Evolutionary conservation across 2,888 invertebrate species (phyloP).

Genomic region (Sphecodes monilicornis): DNA sequence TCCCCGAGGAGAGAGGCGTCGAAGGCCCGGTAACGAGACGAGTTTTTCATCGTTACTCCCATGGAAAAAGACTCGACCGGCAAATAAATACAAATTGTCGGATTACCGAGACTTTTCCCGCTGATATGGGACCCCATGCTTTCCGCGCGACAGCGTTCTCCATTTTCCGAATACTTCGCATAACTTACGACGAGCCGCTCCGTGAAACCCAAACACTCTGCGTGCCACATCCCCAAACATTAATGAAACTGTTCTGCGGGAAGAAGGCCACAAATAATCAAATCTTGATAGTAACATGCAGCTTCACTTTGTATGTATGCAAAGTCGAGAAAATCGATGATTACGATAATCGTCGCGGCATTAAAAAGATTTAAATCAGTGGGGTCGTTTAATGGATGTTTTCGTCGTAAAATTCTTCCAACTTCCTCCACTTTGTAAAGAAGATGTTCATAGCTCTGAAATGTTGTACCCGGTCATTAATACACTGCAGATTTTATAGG

Average conservation of each 20-base stretch:
- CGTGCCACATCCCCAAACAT: conserved; percentile 10
- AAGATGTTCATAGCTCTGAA: conserved; percentile 63
- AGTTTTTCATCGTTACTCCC: conserved; percentile 83
- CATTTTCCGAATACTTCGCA: conserved; percentile 77
- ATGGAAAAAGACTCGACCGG: conserved; percentile 74
- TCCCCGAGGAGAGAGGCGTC: conserved; percentile 59
- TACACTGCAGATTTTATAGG: too few species aligned
- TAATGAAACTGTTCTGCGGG: conserved; percentile 1
- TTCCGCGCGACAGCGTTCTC: conserved; percentile 75
- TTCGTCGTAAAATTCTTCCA: conserved; percentile 19
- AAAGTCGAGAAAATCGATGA: background rate
- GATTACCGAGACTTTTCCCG: conserved; percentile 80
- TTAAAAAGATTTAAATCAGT: too few species aligned
- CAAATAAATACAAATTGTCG: conserved; percentile 84
- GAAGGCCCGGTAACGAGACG: conserved; percentile 70
- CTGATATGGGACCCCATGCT: conserved; percentile 73
- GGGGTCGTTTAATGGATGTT: conserved; percentile 1
- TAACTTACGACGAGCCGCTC: conserved; percentile 70
- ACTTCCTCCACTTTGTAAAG: conserved; percentile 41
- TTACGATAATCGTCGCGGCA: background rate
- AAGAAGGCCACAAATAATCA: background rate
- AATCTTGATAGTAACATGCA: background rate
- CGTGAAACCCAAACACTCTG: conserved; percentile 59
- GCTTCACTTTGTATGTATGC: background rate
- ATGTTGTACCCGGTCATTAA: too few species aligned